These are phyloP conservation scores for Ochlodes sylvanus DNA, from an alignment of 2,888 invertebrate species.

Conservation along the genomic window DNA sequence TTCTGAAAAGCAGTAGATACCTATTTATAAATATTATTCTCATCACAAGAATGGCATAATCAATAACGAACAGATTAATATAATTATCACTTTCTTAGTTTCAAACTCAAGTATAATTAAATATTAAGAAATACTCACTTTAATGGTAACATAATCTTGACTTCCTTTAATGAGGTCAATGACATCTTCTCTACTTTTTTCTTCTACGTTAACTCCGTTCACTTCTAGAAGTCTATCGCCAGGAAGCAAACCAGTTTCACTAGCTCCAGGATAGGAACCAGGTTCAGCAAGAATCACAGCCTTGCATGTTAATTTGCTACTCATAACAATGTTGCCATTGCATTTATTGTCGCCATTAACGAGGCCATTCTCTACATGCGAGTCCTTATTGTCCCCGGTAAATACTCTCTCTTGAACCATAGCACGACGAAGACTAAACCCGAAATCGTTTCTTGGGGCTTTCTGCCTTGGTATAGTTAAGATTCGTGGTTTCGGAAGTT, in stretches of 20 bases:
- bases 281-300: conserved; percentile 96
- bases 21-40: no score
- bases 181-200: conserved; percentile 94
- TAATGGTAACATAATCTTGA: conserved; percentile 92
- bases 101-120: not conserved
- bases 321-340: conserved; percentile 62
- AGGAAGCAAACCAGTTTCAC: conserved; percentile 95
- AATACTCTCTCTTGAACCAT: conserved; percentile 90
- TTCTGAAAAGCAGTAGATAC: no score
- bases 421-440: conserved; percentile 95
- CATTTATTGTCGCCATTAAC: conserved; percentile 72
- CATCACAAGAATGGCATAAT: no score
- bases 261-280: conserved; percentile 90
- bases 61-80: no score
- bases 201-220: conserved; percentile 93
- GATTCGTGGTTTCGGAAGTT: conserved; percentile 89
- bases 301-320: conserved; percentile 84
- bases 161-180: conserved; percentile 96
- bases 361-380: conserved; percentile 65
- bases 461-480: conserved; percentile 92
- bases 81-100: no score
- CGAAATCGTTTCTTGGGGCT: conserved; percentile 95
- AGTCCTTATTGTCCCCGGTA: conserved; percentile 66
- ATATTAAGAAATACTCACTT: conserved; percentile 84
- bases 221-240: conserved; percentile 97